A percentile compares a stretch with the other conserved stretches of the same genome.
Evolutionary conservation across 2,797 vertebrate species (phyloP).

Genomic region (Clarias pachynema): DNA sequence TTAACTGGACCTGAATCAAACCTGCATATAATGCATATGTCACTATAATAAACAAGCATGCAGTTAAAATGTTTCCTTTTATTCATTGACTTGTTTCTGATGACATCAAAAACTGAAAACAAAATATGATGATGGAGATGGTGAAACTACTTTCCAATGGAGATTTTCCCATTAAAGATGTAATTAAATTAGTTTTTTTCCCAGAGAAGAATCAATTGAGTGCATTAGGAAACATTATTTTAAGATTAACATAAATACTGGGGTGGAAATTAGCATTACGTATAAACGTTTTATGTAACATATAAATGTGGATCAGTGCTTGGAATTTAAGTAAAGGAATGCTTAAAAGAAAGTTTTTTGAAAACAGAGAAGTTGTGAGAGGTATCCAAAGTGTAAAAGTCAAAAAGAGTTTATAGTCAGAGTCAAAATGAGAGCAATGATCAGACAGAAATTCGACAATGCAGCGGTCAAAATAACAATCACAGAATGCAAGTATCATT

Average conservation of each 20-base stretch:
- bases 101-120: slow-evolving; percentile 11
- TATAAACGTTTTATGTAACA: neutral
- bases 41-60: neutral
- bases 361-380: neutral
- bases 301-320: neutral
- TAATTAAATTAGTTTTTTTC: slow-evolving; percentile 8
- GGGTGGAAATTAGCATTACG: neutral
- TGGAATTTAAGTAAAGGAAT: neutral
- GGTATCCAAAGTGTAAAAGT: neutral
- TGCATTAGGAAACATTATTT: neutral
- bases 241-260: neutral
- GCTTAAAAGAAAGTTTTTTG: neutral
- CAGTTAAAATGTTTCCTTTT: slow-evolving; percentile 21
- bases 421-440: neutral
- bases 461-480: neutral
- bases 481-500: neutral
- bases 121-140: slow-evolving; percentile 12
- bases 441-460: neutral
- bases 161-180: neutral
- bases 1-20: neutral
- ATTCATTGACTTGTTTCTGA: slow-evolving; percentile 20
- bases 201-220: neutral
- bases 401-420: neutral
- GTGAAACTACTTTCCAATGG: neutral
- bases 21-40: neutral